Percentiles rank a stretch among this genome's conserved stretches.
These are phyloP conservation scores for Orientallactaga sibirica DNA, from an alignment of 2,797 vertebrate species.

Conservation along the genomic window DNA sequence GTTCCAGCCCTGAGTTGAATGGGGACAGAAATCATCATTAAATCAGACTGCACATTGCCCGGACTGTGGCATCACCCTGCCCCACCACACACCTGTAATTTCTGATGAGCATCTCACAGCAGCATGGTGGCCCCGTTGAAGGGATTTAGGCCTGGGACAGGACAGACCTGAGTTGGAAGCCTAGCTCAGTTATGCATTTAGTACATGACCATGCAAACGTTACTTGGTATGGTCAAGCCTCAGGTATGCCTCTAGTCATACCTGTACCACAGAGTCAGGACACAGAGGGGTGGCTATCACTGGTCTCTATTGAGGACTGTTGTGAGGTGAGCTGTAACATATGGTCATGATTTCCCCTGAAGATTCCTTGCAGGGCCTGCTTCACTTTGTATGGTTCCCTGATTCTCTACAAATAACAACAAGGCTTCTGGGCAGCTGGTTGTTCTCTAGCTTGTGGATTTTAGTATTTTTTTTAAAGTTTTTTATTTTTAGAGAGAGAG, in stretches of 20 bases:
- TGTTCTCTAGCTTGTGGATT: slow-evolving; percentile 28
- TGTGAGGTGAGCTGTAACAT: no score
- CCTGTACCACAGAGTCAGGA: background rate
- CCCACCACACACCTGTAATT: no score
- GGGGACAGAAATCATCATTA: background rate
- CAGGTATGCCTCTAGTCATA: background rate
- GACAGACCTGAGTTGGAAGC: background rate
- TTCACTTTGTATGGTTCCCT: background rate
- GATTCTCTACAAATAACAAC: background rate
- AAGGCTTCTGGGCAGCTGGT: slow-evolving; percentile 10
- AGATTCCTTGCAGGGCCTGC: background rate
- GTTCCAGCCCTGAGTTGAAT: background rate
- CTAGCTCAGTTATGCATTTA: background rate
- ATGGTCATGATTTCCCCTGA: accelerated
- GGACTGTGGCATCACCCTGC: background rate
- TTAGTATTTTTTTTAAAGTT: no score
- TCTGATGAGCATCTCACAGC: background rate
- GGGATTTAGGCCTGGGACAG: background rate
- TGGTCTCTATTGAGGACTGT: background rate
- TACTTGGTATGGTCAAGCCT: background rate
- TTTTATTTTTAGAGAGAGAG: no score
- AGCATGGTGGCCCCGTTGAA: accelerated
- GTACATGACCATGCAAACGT: background rate
- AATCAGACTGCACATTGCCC: background rate
- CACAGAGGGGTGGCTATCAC: accelerated